Evolutionary conservation across 1,140 invertebrate species (phyloP), one percentile per base, ranked within the genome.

Genomic region (Scaptomyza graminum): DNA sequence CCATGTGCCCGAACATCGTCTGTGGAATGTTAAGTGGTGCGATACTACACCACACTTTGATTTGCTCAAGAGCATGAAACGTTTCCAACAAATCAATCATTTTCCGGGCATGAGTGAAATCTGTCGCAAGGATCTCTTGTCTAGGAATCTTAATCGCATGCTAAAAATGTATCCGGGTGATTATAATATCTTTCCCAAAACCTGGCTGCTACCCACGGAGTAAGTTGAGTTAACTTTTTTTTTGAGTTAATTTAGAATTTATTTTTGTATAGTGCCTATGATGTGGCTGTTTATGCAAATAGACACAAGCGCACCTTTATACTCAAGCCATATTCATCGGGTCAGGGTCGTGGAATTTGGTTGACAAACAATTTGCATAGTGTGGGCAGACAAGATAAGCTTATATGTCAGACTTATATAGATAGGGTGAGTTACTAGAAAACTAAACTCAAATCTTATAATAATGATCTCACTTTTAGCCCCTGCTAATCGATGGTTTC

Each of bases 51-150:
- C 97, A 3, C 95, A 96, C 18, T 93, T 97, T 0, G 96, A 97
- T 76, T 92, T 95, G 60, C 95, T 95, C 3, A 96, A 97, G 90
- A 95, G 96, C 66, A 97, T 98, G 96, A 97, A 97, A 90, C 94
- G 96, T 59, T 98, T 96, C 91, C 95, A 98, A 93, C 96, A 96
- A 91, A 95, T 97, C 54, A 97, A 98, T 90, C 97, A 98, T 92
- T 98, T 97, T 90, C 97, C 97, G 12, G 96, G 96, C 37, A 97
- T 98, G 96, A 93, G 94, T 57, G 97, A 98, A 91, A 97, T 98
- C 66, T 97, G 96, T 92, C 94, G 94, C 69, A 98, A 97, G 92
- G 96, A 97, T 93, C 92, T 97, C 43, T 90, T 98, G 7, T 96
- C 96, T 1, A 92, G 96, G 59, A 97, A 97, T 91, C 93, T 98